These are phyloP conservation scores for Brachyptera putata DNA, from an alignment of 2,888 invertebrate species.

Conservation along the genomic window DNA sequence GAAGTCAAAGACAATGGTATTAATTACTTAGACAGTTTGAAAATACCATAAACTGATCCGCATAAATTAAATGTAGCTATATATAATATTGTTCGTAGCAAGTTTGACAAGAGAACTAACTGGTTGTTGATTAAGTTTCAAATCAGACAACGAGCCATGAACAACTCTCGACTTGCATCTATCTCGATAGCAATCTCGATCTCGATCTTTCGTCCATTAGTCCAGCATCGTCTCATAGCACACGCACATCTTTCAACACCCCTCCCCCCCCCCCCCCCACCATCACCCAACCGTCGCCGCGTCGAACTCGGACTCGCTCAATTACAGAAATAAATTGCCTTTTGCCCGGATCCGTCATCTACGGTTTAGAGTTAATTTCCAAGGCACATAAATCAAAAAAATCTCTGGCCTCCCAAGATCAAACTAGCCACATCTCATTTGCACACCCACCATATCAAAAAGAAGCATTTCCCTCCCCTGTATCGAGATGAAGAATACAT, in stretches of 20 bases:
- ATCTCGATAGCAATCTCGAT: constrained; percentile 13
- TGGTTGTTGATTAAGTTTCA: neutral
- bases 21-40: too few relatives aligned
- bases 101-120: too few relatives aligned
- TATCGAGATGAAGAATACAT: too few relatives aligned
- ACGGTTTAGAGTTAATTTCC: constrained; percentile 31
- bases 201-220: constrained; percentile 25
- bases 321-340: constrained; percentile 34
- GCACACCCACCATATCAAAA: constrained; percentile 24
- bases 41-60: too few relatives aligned
- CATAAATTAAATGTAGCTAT: too few relatives aligned
- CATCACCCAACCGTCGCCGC: too few relatives aligned
- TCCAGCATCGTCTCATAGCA: too few relatives aligned
- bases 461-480: neutral
- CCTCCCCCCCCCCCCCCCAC: constrained; percentile 1
- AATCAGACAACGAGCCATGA: neutral
- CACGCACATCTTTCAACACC: too few relatives aligned
- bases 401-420: neutral
- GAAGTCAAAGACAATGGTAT: too few relatives aligned
- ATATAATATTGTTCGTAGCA: too few relatives aligned
- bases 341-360: constrained; percentile 33
- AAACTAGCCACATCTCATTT: constrained; percentile 22
- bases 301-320: constrained; percentile 22
- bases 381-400: constrained; percentile 34
- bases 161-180: neutral